Percentiles rank a stretch among this genome's conserved stretches.
Conservation (phyloP, 1,140 invertebrate genomes). For the Anastatus disparis region DNA sequence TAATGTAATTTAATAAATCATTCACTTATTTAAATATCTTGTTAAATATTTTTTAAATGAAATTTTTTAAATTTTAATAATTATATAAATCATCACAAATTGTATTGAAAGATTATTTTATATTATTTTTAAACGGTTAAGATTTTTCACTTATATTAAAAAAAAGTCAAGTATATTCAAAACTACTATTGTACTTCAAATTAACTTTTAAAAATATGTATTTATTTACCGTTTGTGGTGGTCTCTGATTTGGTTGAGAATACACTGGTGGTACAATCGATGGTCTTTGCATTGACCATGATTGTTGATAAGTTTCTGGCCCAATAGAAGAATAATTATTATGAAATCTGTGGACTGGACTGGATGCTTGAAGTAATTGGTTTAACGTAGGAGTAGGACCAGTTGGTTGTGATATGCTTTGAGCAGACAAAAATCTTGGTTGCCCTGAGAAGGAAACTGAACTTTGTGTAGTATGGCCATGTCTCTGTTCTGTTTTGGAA, state of each 20-base stretch:
- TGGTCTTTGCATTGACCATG: constrained; percentile 65
- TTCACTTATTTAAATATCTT: too few species aligned
- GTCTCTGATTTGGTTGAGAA: constrained; percentile 61
- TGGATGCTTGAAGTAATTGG: constrained; percentile 84
- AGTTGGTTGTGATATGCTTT: constrained; percentile 78
- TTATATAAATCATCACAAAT: too few species aligned
- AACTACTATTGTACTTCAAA: too few species aligned
- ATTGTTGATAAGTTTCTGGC: constrained; percentile 63
- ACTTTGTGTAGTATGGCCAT: constrained; percentile 6
- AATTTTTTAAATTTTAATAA: too few species aligned
- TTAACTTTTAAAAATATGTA: too few species aligned
- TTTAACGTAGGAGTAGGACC: constrained; percentile 92
- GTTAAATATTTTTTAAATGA: too few species aligned
- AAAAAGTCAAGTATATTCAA: too few species aligned
- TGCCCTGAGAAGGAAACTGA: constrained; percentile 54
- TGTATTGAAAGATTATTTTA: too few species aligned
- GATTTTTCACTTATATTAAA: too few species aligned
- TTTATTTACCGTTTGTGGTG: constrained; percentile 65
- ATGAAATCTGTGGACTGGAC: constrained; percentile 71
- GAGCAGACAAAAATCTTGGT: constrained; percentile 70
- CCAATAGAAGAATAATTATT: constrained; percentile 65
- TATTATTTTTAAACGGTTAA: too few species aligned
- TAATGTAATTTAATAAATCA: too few species aligned
- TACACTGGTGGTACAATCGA: constrained; percentile 63
- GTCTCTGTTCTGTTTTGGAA: constrained; percentile 57